Base-by-base conservation (phyloP, 2,797 vertebrate species). In the Squalus acanthias region DNA sequence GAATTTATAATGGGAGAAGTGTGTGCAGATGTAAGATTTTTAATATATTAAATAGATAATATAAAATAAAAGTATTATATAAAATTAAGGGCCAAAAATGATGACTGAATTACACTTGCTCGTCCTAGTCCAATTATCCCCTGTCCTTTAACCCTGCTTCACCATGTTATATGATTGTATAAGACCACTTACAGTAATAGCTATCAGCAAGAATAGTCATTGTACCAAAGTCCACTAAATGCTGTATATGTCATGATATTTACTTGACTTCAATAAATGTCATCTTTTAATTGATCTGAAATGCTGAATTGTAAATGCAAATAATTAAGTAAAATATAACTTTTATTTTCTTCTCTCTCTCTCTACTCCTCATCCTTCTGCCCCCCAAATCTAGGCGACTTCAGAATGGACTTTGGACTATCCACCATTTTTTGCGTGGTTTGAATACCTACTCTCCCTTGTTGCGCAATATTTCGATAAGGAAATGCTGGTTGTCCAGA, bases 331-430 rank as follows among this genome's bases (percentile, higher is more conserved):
- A 9, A 96, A 88, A 20, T 63, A 0, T 82, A 96, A 82, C 15
- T 33, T 96, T 7, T 95, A 22, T 96, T 79, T 57, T 79, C 13
- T n/a, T 20, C 50, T 33, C 85, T 96, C 91, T 88, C 94, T 96
- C 63, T 12, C 0, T 97, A 91, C 46, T 96, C 22, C 96, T 96
- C 97, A 87, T 95, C 6, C 0, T 96, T 97, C 97, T 96, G n/a
- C 50, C 24, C 46, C 20, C 85, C 1, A 69, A 39, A 93, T 57
- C 20, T 70, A 99, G 99, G 98, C 98, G 96, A 98, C 98, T 1
- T 99, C 99, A 0, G 98, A 98, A 96, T 99, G 99, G 99, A 99
- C 99, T 0, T 97, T 99, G 98, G 99, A 99, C 97, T 99, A 99
- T 96, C 99, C 99, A 0, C 99, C 99, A 0, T 98, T 99, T 96